Base-by-base conservation (phyloP, 2,888 invertebrate genomes). In the Allolobophora icterica region DNA sequence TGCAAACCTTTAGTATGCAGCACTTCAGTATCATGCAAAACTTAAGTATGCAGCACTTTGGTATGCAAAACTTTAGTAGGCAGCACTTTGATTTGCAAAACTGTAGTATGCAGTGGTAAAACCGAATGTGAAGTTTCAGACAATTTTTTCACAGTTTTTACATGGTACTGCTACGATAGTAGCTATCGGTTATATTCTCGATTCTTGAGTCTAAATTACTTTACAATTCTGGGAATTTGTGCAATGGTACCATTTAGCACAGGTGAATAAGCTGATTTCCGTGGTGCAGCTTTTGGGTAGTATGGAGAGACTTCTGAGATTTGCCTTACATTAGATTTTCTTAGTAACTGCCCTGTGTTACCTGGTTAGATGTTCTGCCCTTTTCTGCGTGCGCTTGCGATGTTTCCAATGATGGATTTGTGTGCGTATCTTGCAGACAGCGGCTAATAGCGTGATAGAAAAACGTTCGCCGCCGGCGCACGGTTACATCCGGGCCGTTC, bases 361-460 rank as follows among this genome's bases (percentile, higher is more conserved):
- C 58, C 24, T 58, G 58, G 5, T 58, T 58, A 58, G 30, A 24
- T 30, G 58, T 58, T 58, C 58, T 30, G 13, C 30, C 58, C 24
- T 58, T 3, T 58, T 2, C 3, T 5, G 11, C 19, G 58, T 58
- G 58, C 58, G 24, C 58, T 24, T 58, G 58, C 58, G 58, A 58
- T 58, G 58, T 58, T 24, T 6, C 84, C 84, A 84, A 84, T 84
- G 84, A 84, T 84, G 33, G 19, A 84, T 84, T 84, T 84, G 84
- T 84, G 84, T 84, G 35, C 84, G n/a, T 84, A 19, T 84, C 34
- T 84, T 84, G 84, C 84, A 84, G 84, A 58, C 58, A 58, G 84
- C 35, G 84, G 17, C 35, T 11, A 84, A 34, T 84, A 84, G 35
- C 35, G 34, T 21, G 34, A 84, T 84, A 84, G 84, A 34, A 84